phyloP scores from a whole-genome alignment of 2,888 invertebrate genomes.

The Cyclophora albipunctata region DNA sequence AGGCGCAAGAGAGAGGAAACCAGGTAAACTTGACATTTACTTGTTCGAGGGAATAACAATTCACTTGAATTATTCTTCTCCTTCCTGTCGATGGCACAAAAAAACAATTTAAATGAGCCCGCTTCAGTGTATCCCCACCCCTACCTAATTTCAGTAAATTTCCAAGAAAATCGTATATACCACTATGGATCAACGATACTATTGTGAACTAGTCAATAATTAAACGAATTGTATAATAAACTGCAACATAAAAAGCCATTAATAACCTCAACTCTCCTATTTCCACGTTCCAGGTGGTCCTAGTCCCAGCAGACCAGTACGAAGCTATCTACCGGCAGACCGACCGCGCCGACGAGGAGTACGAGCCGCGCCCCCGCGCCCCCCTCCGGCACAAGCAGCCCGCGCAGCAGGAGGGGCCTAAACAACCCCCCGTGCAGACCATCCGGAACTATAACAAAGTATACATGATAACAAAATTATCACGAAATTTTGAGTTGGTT shows the following conservation, averaged over 20 bases:
- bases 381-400: conserved; percentile 32
- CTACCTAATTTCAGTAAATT: too few relatives aligned
- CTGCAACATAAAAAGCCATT: too few relatives aligned
- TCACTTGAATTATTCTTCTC: too few relatives aligned
- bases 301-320: conserved; percentile 59
- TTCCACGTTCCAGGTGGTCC: conserved; percentile 51
- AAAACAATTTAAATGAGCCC: too few relatives aligned
- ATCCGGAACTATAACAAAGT: conserved; percentile 87
- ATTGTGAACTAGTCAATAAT: too few relatives aligned
- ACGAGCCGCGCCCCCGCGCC: conserved; percentile 49
- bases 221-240: too few relatives aligned
- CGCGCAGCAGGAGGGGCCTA: conserved; percentile 65
- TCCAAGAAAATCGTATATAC: too few relatives aligned
- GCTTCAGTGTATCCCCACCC: too few relatives aligned
- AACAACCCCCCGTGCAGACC: conserved; percentile 86
- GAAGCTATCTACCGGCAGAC: conserved; percentile 55
- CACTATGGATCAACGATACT: too few relatives aligned
- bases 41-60: not conserved
- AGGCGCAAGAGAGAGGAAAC: conserved; percentile 55
- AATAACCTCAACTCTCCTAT: too few relatives aligned
- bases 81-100: too few relatives aligned
- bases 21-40: conserved; percentile 33
- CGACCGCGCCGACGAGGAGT: conserved; percentile 55
- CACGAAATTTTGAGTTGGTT: too few relatives aligned
- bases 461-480: not conserved